phyloP scores from a whole-genome alignment of 2,888 invertebrate species.

The Drosophila hamatofila region DNA sequence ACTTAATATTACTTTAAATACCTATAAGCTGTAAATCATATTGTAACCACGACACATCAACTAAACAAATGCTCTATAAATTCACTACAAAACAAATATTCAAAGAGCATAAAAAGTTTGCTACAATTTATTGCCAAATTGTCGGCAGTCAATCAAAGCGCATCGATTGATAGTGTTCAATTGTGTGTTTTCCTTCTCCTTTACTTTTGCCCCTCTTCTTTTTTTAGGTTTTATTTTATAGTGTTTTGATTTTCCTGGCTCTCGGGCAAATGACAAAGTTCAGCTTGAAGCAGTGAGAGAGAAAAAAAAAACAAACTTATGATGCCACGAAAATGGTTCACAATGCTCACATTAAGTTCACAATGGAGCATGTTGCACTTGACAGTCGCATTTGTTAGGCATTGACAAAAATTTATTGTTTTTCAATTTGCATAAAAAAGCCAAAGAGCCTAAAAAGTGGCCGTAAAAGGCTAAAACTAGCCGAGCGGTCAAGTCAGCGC shows the following conservation, averaged over 20 bases:
- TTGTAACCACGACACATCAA: no score
- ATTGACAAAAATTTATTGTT: conserved; percentile 61
- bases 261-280: conserved; percentile 45
- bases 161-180: conserved; percentile 43
- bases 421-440: conserved; percentile 70
- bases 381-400: conserved; percentile 64
- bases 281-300: conserved; percentile 6
- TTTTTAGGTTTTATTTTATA: neutral
- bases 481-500: conserved; percentile 42
- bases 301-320: conserved; percentile 32
- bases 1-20: no score
- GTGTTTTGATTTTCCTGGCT: conserved; percentile 44
- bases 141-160: conserved; percentile 38
- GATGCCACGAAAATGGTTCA: conserved; percentile 62
- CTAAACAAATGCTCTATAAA: neutral
- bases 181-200: conserved; percentile 15
- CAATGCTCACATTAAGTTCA: conserved; percentile 73
- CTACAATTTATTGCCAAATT: conserved; percentile 16
- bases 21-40: no score
- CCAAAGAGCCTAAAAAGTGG: conserved; percentile 35
- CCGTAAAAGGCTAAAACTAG: conserved; percentile 47
- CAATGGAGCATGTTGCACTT: conserved; percentile 69
- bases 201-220: neutral
- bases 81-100: neutral
- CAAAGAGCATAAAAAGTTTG: conserved; percentile 11